Conservation (phyloP, 2,113 vertebrate species). For the Puffinus mauretanicus region DNA sequence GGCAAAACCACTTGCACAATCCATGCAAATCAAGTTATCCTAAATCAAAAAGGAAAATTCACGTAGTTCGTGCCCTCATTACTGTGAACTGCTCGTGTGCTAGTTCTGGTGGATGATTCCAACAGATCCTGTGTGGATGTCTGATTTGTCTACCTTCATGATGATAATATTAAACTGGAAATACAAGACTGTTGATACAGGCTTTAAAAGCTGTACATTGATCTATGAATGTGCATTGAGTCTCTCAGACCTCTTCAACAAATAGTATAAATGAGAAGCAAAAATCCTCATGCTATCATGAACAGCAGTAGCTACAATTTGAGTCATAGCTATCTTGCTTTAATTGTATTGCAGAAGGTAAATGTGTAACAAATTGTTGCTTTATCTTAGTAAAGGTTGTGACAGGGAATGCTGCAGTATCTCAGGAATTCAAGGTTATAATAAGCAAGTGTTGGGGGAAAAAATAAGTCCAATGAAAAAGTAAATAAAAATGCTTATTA, state of each 20-base stretch:
- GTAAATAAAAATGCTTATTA: neutral
- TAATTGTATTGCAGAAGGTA: neutral
- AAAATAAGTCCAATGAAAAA: neutral
- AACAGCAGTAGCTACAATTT: neutral
- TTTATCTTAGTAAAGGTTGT: neutral
- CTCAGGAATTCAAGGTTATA: neutral
- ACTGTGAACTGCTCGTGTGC: neutral
- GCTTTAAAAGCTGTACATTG: neutral
- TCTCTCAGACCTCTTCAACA: neutral
- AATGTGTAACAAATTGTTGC: neutral
- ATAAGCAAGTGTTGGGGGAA: neutral
- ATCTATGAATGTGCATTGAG: neutral
- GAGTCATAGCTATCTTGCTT: neutral
- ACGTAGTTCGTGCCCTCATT: fast-evolving
- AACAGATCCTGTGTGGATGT: neutral
- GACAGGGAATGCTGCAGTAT: neutral
- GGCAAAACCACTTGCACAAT: neutral
- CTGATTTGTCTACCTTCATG: neutral
- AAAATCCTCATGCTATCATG: neutral
- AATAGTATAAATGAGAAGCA: neutral
- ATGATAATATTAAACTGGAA: slow-evolving; percentile 39
- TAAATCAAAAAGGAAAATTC: neutral
- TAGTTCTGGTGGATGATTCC: neutral
- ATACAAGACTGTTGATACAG: slow-evolving; percentile 25
- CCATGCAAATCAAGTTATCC: neutral